These are phyloP conservation scores for Tringa solitaria DNA, from an alignment of 2,113 vertebrate genomes.

Conservation along the genomic window DNA sequence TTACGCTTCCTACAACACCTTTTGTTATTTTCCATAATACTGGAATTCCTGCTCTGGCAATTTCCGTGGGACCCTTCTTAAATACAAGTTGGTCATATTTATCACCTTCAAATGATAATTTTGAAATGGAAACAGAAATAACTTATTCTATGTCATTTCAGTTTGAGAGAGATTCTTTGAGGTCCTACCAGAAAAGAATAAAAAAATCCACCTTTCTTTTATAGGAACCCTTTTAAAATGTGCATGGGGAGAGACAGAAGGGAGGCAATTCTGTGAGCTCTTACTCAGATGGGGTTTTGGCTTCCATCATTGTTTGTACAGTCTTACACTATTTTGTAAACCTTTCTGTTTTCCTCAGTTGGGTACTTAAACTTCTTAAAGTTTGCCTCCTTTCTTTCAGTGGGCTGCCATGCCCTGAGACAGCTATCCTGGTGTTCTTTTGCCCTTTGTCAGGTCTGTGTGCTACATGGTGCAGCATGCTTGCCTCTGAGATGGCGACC, in stretches of 20 bases:
- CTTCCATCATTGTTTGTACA: neutral
- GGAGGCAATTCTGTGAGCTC: neutral
- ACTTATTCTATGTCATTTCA: neutral
- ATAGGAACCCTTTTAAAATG: neutral
- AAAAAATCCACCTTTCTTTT: neutral
- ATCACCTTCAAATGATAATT: neutral
- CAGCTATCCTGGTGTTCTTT: neutral
- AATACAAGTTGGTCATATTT: neutral
- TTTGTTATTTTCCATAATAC: neutral
- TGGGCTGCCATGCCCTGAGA: neutral
- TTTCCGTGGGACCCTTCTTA: neutral
- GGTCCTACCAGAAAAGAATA: neutral
- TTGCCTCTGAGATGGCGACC: neutral
- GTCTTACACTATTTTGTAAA: neutral
- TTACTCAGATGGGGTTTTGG: neutral
- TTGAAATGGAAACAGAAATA: neutral
- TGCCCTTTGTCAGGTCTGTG: neutral
- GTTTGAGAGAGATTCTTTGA: neutral
- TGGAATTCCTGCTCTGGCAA: neutral
- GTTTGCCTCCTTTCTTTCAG: neutral
- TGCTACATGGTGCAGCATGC: neutral
- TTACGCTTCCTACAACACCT: neutral
- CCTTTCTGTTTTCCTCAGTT: neutral
- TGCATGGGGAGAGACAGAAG: neutral
- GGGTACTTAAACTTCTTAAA: neutral